Evolutionary conservation across 2,888 invertebrate species (phyloP), one percentile per base, ranked within the genome.

Genomic region (Nezara viridula): DNA sequence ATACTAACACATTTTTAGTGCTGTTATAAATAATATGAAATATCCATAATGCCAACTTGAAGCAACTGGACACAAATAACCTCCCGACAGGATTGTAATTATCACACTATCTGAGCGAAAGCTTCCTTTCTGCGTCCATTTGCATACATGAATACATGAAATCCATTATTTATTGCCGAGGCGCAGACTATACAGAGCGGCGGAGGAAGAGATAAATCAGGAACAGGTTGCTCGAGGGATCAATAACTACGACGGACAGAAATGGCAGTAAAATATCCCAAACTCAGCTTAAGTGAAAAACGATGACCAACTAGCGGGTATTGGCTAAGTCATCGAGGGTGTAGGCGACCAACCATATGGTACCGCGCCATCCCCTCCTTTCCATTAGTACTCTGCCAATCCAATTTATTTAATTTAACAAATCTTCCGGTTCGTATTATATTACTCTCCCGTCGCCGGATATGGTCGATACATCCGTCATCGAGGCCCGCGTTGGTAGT

Each of bases 121-220:
- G 66, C 66, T 73, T 73, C 66, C 66, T 73, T 73, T 73, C 66
- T 73, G 66, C 66, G 66, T 37, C 66, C 66, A 73, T 73, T 73
- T 37, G 66, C 66, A 73, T 73, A 37, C 66, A 73, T 73, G 66
- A 73, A 73, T 73, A 73, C 66, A 73, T 73, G 6, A 73, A 32
- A 21, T 37, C 16, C 66, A 73, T 73, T 37, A 73, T 73, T 73
- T 73, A 73, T 73, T 21, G 37, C 3, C 37, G 5, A 73, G 37
- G 19, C 32, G 32, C 37, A 32, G 66, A 21, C 32, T 21, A 73
- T 37, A 21, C 32, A 21, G 66, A 37, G 3, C 19, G 16, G 66
- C 16, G 32, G 66, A 73, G 66, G 66, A 73, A 73, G 66, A 37
- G 7, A 73, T 73, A 73, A 73, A 73, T 73, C 66, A 73, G 66